These are phyloP conservation scores for Zaprionus lineosus DNA, from an alignment of 2,888 invertebrate genomes.

Conservation along the genomic window DNA sequence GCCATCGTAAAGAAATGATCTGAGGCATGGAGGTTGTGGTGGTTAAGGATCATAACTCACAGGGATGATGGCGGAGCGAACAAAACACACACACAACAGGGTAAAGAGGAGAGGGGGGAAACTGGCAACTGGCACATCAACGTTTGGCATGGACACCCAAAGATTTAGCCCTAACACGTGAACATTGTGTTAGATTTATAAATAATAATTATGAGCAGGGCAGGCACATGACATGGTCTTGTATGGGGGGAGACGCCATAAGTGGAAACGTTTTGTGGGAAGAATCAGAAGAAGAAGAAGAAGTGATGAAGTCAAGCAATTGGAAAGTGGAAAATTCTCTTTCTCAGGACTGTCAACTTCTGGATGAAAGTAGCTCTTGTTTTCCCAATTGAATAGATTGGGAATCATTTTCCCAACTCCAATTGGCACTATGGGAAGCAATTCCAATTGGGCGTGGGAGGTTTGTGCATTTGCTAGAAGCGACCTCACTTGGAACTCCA, in stretches of 20 bases:
- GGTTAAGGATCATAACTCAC: slow-evolving; percentile 57
- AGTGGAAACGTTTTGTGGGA: slow-evolving; percentile 17
- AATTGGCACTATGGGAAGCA: slow-evolving; percentile 50
- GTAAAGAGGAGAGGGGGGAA: neutral
- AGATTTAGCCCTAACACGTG: slow-evolving; percentile 64
- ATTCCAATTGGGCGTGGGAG: slow-evolving; percentile 23
- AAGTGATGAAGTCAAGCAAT: neutral
- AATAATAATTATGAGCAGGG: slow-evolving; percentile 68
- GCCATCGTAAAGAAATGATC: neutral
- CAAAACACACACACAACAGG: too few relatives aligned
- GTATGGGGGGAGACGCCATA: slow-evolving; percentile 31
- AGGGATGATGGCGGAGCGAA: too few relatives aligned
- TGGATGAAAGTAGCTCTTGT: slow-evolving; percentile 27
- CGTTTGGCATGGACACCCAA: slow-evolving; percentile 20
- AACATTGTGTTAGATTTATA: slow-evolving; percentile 62
- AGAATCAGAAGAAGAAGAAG: neutral
- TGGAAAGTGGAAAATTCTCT: slow-evolving; percentile 25
- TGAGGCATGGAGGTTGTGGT: slow-evolving; percentile 27
- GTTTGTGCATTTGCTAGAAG: too few relatives aligned
- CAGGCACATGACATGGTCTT: slow-evolving; percentile 8
- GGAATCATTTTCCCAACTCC: too few relatives aligned
- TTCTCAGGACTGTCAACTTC: slow-evolving; percentile 82
- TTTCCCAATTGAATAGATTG: slow-evolving; percentile 55
- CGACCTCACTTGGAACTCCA: too few relatives aligned
- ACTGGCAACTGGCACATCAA: slow-evolving; percentile 15